Evolutionary conservation across 2,797 vertebrate species (phyloP), one percentile per base, ranked within the genome.

Genomic region (Cryptoblepharus egeriae): DNA sequence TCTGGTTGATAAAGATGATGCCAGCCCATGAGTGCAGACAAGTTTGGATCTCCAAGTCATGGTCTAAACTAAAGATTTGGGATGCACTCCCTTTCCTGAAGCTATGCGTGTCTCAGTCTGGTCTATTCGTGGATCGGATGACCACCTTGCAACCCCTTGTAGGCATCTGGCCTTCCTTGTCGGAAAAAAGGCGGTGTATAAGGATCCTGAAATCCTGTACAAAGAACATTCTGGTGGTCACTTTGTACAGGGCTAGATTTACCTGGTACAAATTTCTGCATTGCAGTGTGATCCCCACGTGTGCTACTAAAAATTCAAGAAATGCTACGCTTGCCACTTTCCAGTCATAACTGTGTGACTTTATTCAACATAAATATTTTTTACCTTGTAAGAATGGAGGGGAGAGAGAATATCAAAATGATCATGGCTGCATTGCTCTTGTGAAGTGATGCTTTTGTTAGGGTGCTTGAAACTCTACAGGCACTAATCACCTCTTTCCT

Each of bases 361-460:
- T 79, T 79, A 74, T 84, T 79, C 68, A 68, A 32, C 37, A 49
- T 5, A 49, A 76, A 52, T 13, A 55, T 24, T 35, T n/a, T 22
- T 37, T 61, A 10, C 11, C 35, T 37, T 5, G 18, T n/a, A 39
- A 60, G 12, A 70, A 82, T 63, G 15, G 5, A 83, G 61, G 75
- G 9, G 35, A 22, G 69, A 74, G 30, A 35, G 4, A 63, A 26
- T 30, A 49, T 79, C 52, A 60, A 52, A 60, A 11, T 37, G 24
- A 28, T 15, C 1, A 3, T 65, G 75, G 20, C 4, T 49, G 28
- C 55, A 60, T 69, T 35, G 42, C 45, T 42, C n/a, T n/a, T n/a
- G n/a, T n/a, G n/a, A n/a, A n/a, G n/a, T 3, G 71, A 15, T n/a
- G 61, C 37, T 6, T 13, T 58, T 2, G 24, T 1, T 2, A 16